A percentile compares a stretch with the other conserved stretches of the same genome.
phyloP scores from a whole-genome alignment of 92 coral and sea anemone genomes.

The Nematostella vectensis region DNA sequence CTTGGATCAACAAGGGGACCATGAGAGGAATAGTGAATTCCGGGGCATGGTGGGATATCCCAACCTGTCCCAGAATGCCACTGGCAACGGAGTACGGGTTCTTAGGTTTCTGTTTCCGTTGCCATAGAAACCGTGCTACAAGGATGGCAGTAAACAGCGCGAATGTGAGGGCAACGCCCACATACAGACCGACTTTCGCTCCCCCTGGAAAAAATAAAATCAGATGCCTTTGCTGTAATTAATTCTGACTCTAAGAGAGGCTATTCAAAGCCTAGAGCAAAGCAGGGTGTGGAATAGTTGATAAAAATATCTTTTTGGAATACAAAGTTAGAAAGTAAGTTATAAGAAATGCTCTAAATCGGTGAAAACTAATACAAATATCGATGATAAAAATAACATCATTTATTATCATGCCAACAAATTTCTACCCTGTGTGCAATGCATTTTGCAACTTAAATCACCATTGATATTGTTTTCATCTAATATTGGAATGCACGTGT shows the following conservation, averaged over 20 bases:
- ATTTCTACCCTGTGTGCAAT: too few species aligned
- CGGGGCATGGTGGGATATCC: slow-evolving; percentile 19
- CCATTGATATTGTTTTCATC: too few species aligned
- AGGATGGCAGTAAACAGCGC: slow-evolving; percentile 16
- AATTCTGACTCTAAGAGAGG: not conserved
- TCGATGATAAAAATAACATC: too few species aligned
- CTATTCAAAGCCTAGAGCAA: not conserved
- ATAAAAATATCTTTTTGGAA: too few species aligned
- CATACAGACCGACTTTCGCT: slow-evolving; percentile 22
- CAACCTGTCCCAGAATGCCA: slow-evolving; percentile 22
- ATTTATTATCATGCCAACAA: too few species aligned
- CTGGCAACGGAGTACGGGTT: not conserved
- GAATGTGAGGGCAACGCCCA: slow-evolving; percentile 11
- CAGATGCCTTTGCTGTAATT: not conserved
- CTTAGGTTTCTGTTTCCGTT: not conserved
- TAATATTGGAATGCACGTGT: too few species aligned
- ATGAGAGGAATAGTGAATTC: slow-evolving; percentile 31
- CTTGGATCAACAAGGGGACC: slow-evolving; percentile 50
- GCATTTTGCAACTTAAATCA: too few species aligned
- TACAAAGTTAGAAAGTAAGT: too few species aligned
- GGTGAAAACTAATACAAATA: too few species aligned
- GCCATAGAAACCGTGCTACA: slow-evolving; percentile 6
- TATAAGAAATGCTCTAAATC: too few species aligned
- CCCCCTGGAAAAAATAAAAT: slow-evolving; percentile 10
- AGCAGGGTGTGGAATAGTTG: too few species aligned